These are phyloP conservation scores for Xestia ashworthii DNA, from an alignment of 2,888 invertebrate species.

Conservation along the genomic window DNA sequence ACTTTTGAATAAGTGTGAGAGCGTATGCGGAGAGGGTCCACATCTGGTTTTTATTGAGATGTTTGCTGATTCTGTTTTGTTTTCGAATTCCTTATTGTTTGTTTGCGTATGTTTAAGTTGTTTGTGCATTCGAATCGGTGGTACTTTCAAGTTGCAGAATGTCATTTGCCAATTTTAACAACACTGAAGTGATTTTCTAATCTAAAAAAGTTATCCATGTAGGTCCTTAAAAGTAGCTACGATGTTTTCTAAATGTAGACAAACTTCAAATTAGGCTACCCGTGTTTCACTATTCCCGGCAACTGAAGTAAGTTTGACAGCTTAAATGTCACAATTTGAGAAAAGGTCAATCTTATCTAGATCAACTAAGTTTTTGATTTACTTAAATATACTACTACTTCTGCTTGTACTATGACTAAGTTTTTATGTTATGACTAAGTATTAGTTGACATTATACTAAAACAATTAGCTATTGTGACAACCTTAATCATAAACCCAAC, in stretches of 20 bases:
- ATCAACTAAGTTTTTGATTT: not conserved
- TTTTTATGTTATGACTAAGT: not conserved
- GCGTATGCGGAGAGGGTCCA: slow-evolving; percentile 80
- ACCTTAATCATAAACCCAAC: slow-evolving; percentile 15
- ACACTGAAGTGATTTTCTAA: not conserved
- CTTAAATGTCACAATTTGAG: not conserved
- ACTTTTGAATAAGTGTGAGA: slow-evolving; percentile 85
- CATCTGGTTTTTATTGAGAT: slow-evolving; percentile 80
- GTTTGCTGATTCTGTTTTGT: slow-evolving; percentile 73
- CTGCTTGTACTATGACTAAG: not conserved
- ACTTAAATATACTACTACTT: no score
- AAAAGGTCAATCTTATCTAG: not conserved
- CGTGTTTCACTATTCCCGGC: not conserved
- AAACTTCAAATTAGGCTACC: not conserved
- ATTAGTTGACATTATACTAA: not conserved
- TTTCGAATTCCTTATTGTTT: slow-evolving; percentile 66
- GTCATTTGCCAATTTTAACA: not conserved
- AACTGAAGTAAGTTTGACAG: slow-evolving; percentile 5
- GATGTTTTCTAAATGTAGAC: not conserved
- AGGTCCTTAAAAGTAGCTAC: not conserved
- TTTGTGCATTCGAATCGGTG: slow-evolving; percentile 18
- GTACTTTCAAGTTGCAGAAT: not conserved
- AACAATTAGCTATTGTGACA: not conserved
- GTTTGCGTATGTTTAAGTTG: slow-evolving; percentile 52
- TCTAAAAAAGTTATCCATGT: not conserved